Percentiles rank a stretch among this genome's conserved stretches.
phyloP scores from a whole-genome alignment of 1,140 invertebrate species.

The Brachionus asplanchnoidis region DNA sequence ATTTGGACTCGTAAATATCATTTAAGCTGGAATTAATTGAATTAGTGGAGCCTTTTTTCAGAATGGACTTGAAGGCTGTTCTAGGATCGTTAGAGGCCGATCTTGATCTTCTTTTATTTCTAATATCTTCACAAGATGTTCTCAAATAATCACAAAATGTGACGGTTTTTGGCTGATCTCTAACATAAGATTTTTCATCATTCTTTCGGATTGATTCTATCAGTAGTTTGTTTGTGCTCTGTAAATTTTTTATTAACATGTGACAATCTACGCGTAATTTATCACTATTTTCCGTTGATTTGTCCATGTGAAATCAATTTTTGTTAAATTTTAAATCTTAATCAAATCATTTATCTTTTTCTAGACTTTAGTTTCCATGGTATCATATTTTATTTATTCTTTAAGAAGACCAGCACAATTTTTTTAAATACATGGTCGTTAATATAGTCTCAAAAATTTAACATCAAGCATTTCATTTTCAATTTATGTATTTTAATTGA shows the following conservation, averaged over 20 bases:
- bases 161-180: background rate
- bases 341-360: background rate
- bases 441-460: too few species aligned
- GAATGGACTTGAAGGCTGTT: background rate
- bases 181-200: background rate
- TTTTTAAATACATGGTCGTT: background rate
- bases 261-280: background rate
- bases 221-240: background rate
- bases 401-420: background rate
- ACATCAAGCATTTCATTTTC: too few species aligned
- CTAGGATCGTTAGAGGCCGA: background rate
- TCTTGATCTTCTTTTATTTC: background rate
- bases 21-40: background rate
- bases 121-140: background rate
- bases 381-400: background rate
- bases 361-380: background rate
- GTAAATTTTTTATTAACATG: background rate
- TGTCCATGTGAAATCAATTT: background rate
- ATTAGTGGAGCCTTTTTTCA: background rate
- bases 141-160: constrained; percentile 18
- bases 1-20: background rate
- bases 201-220: background rate
- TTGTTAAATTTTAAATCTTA: background rate
- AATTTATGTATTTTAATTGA: too few species aligned
- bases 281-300: background rate